Conservation (phyloP, 2,797 vertebrate species). For the Zalophus californianus region DNA sequence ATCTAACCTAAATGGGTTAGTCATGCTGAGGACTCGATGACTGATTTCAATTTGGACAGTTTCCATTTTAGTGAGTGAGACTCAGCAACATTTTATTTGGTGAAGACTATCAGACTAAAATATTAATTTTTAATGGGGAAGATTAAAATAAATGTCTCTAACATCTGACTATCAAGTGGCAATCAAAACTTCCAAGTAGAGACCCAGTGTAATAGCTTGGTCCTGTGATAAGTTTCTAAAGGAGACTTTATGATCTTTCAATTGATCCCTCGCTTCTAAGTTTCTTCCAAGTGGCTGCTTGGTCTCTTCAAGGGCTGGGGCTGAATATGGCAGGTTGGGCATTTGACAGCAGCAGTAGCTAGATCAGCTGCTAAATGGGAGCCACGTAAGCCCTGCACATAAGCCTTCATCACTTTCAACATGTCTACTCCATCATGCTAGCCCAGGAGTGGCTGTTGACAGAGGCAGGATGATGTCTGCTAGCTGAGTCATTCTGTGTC, state of each 20-base stretch:
- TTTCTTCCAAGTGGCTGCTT: background rate
- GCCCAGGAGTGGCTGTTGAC: background rate
- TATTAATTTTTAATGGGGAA: constrained; percentile 45
- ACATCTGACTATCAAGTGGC: background rate
- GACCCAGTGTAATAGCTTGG: background rate
- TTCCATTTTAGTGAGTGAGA: constrained; percentile 55
- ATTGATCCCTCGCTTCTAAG: background rate
- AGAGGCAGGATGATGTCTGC: no score
- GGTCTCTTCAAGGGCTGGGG: background rate
- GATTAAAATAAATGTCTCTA: constrained; percentile 53
- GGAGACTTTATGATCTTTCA: background rate
- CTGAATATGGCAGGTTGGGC: background rate
- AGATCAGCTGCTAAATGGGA: background rate
- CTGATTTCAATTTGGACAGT: constrained; percentile 30
- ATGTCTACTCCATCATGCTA: background rate
- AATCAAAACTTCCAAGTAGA: constrained; percentile 51
- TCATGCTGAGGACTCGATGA: background rate
- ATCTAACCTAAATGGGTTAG: constrained; percentile 57
- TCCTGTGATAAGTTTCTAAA: background rate
- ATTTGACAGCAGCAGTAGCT: background rate
- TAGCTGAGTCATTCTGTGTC: background rate
- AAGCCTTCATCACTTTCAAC: background rate
- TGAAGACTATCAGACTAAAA: constrained; percentile 2
- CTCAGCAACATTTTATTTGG: constrained; percentile 14
- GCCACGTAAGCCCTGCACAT: background rate